These are phyloP conservation scores for Platichthys flesus DNA, from an alignment of 2,113 vertebrate species.

Conservation along the genomic window DNA sequence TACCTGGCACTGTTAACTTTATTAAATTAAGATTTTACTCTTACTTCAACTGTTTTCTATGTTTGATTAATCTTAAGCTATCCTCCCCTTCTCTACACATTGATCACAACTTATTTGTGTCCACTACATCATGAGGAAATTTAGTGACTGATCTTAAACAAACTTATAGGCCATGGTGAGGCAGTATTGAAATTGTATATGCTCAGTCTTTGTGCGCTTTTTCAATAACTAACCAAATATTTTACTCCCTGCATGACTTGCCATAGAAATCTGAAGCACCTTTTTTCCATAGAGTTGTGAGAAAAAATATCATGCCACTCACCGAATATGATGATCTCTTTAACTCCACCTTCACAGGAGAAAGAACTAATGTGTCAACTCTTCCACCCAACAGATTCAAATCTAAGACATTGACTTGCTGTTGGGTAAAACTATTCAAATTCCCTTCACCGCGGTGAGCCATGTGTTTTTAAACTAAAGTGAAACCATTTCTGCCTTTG, in stretches of 20 bases:
- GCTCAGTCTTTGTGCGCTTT: neutral
- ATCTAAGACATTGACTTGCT: slow-evolving; percentile 18
- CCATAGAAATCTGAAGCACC: too few relatives aligned
- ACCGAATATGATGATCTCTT: slow-evolving; percentile 16
- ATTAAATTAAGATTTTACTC: too few relatives aligned
- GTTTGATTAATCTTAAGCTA: too few relatives aligned
- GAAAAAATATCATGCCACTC: slow-evolving; percentile 24
- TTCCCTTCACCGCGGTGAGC: neutral
- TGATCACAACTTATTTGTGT: too few relatives aligned
- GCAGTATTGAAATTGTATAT: neutral
- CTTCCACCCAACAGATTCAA: slow-evolving; percentile 46
- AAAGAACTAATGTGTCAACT: slow-evolving; percentile 3
- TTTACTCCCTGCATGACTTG: too few relatives aligned
- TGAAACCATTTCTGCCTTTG: neutral
- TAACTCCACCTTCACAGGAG: slow-evolving; percentile 5
- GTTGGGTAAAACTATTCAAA: slow-evolving; percentile 35
- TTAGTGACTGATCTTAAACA: too few relatives aligned
- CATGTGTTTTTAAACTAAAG: neutral
- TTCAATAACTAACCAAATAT: neutral
- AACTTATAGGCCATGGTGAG: too few relatives aligned
- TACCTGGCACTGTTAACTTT: too few relatives aligned
- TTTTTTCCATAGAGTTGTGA: neutral
- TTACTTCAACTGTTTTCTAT: too few relatives aligned
- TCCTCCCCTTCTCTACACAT: too few relatives aligned
- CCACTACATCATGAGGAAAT: too few relatives aligned